phyloP scores from a whole-genome alignment of 2,113 vertebrate species.

The Lates calcarifer region DNA sequence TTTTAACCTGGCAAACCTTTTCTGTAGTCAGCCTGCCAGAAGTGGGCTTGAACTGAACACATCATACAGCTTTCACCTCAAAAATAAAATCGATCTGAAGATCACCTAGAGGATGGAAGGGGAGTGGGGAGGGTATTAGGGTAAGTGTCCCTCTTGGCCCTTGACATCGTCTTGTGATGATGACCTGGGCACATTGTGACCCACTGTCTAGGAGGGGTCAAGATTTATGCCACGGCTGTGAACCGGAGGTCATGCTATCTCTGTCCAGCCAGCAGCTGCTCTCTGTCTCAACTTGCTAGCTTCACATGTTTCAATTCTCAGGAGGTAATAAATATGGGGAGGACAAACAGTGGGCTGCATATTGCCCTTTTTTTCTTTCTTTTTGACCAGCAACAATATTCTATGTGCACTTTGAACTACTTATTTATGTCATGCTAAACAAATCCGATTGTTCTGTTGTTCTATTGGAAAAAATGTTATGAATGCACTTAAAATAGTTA shows the following conservation, averaged over 20 bases:
- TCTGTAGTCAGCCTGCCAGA: slow-evolving; percentile 16
- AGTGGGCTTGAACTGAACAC: slow-evolving; percentile 44
- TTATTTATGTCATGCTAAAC: background rate
- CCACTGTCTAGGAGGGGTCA: slow-evolving; percentile 47
- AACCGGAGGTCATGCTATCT: slow-evolving; percentile 59
- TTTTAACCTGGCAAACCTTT: slow-evolving; percentile 10
- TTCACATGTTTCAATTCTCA: slow-evolving; percentile 58
- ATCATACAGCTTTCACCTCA: slow-evolving; percentile 56
- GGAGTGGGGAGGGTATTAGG: slow-evolving; percentile 55
- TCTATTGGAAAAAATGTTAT: background rate
- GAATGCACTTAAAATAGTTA: no score
- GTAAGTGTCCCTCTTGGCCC: slow-evolving; percentile 72
- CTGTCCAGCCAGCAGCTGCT: slow-evolving; percentile 66
- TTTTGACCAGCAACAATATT: slow-evolving; percentile 11
- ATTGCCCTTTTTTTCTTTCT: slow-evolving; percentile 5
- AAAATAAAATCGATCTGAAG: slow-evolving; percentile 66
- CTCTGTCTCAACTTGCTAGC: slow-evolving; percentile 59
- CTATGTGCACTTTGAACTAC: background rate
- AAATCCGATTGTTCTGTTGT: background rate
- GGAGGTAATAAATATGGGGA: slow-evolving; percentile 35
- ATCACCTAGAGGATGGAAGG: slow-evolving; percentile 36
- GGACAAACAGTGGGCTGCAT: slow-evolving; percentile 24
- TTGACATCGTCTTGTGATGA: slow-evolving; percentile 67
- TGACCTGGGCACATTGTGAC: slow-evolving; percentile 62
- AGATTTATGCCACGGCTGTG: slow-evolving; percentile 50